These are phyloP conservation scores for Tenebrio molitor DNA, from an alignment of 1,140 invertebrate genomes.

Conservation along the genomic window DNA sequence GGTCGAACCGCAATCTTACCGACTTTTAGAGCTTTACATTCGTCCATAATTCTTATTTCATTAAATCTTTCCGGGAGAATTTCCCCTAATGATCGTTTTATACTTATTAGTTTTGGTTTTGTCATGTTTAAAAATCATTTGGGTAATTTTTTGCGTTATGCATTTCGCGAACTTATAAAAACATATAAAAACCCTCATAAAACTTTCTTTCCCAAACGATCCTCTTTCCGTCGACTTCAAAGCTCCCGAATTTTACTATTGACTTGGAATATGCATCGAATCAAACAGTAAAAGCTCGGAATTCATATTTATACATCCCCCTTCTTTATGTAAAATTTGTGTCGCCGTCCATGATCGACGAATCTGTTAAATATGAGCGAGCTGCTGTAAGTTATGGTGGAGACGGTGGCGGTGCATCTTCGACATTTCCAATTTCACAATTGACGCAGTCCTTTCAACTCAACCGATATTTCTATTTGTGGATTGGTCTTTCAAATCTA, in stretches of 20 bases:
- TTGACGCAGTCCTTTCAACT: constrained; percentile 54
- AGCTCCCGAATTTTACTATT: constrained; percentile 21
- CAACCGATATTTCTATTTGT: constrained; percentile 55
- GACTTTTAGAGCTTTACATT: too few relatives aligned
- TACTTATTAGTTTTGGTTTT: background rate
- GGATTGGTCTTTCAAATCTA: constrained; percentile 55
- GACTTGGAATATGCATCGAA: constrained; percentile 35
- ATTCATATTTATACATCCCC: constrained; percentile 32
- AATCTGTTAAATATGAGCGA: constrained; percentile 26
- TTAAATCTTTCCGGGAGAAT: too few relatives aligned
- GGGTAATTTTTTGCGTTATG: constrained; percentile 17
- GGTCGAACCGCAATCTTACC: too few relatives aligned
- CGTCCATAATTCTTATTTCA: too few relatives aligned
- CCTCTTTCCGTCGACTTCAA: constrained; percentile 25
- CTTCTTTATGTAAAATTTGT: constrained; percentile 36
- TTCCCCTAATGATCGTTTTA: too few relatives aligned
- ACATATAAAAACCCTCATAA: constrained; percentile 34
- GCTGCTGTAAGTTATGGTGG: constrained; percentile 14
- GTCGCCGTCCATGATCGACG: constrained; percentile 23
- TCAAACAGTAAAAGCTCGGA: constrained; percentile 29
- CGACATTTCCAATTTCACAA: constrained; percentile 51
- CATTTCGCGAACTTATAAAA: constrained; percentile 22
- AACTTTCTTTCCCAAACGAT: constrained; percentile 25
- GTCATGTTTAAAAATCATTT: background rate
- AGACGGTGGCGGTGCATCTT: background rate